A percentile compares a stretch with the other conserved stretches of the same genome.
phyloP scores from a whole-genome alignment of 2,113 vertebrate genomes.

The Clarias macrocephalus region DNA sequence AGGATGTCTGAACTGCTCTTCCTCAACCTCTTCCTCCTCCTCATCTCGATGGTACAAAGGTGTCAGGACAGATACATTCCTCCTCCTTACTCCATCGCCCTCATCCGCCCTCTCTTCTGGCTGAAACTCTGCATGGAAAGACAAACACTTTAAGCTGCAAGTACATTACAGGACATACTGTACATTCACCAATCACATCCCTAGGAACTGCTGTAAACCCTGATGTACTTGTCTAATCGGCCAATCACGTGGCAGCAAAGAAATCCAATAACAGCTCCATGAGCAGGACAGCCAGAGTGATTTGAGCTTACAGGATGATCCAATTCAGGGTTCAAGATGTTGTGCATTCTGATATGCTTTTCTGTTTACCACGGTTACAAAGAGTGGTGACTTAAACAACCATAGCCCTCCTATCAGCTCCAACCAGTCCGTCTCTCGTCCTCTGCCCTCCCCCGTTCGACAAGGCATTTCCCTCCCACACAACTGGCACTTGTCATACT shows the following conservation, averaged over 20 bases:
- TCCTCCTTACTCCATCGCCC: conserved; percentile 61
- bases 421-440: not conserved
- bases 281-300: not conserved
- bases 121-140: conserved; percentile 23
- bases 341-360: not conserved
- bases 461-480: not conserved
- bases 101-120: conserved; percentile 49
- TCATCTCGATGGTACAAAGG: conserved; percentile 63
- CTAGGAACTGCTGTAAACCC: not conserved
- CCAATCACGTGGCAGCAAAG: not conserved
- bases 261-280: not conserved
- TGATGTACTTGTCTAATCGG: not conserved
- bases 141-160: not conserved
- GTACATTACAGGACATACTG: not conserved
- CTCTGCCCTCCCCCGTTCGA: not conserved
- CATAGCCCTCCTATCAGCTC: not conserved
- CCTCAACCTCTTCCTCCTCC: conserved; percentile 60
- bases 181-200: not conserved
- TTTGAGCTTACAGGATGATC: not conserved
- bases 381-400: not conserved
- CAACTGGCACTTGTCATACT: not conserved
- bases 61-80: conserved; percentile 63
- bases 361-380: not conserved
- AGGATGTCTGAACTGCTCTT: conserved; percentile 63
- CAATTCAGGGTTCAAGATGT: not conserved